Conservation (phyloP, 2,888 invertebrate species). For the Lissocephala sabroskyi region DNA sequence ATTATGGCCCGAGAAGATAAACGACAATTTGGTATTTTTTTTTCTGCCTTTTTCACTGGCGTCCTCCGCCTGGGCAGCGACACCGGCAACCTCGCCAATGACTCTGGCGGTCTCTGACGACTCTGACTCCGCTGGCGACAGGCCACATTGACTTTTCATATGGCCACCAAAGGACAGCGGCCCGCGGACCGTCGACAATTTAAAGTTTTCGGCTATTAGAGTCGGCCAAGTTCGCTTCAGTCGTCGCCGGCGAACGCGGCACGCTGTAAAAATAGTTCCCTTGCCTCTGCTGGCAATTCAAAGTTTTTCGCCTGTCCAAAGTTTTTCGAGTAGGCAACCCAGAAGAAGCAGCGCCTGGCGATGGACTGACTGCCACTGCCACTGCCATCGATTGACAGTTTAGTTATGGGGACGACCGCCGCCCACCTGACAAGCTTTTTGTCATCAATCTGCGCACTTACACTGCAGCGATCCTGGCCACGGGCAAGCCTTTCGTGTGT, state of each 20-base stretch:
- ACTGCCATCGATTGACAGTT: slow-evolving; percentile 41
- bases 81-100: slow-evolving; percentile 3
- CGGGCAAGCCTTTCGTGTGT: too few relatives aligned
- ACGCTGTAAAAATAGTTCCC: slow-evolving; percentile 4
- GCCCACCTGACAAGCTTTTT: slow-evolving; percentile 4
- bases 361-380: slow-evolving; percentile 18
- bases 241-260: slow-evolving; percentile 2
- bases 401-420: not conserved
- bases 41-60: not conserved
- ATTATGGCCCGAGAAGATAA: slow-evolving; percentile 60
- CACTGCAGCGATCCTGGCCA: too few relatives aligned
- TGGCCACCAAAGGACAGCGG: slow-evolving; percentile 35
- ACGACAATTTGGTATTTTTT: slow-evolving; percentile 47
- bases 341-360: slow-evolving; percentile 23
- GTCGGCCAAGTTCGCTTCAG: slow-evolving; percentile 23
- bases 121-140: slow-evolving; percentile 4
- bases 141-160: slow-evolving; percentile 58
- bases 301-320: slow-evolving; percentile 9
- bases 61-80: not conserved
- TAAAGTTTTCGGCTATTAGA: slow-evolving; percentile 64
- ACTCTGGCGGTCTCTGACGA: too few relatives aligned
- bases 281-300: too few relatives aligned
- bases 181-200: slow-evolving; percentile 44
- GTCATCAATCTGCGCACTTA: slow-evolving; percentile 52
- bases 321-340: slow-evolving; percentile 26